Percentiles rank a stretch among this genome's conserved stretches.
phyloP scores from a whole-genome alignment of 2,113 vertebrate genomes.

The Ornithorhynchus anatinus region DNA sequence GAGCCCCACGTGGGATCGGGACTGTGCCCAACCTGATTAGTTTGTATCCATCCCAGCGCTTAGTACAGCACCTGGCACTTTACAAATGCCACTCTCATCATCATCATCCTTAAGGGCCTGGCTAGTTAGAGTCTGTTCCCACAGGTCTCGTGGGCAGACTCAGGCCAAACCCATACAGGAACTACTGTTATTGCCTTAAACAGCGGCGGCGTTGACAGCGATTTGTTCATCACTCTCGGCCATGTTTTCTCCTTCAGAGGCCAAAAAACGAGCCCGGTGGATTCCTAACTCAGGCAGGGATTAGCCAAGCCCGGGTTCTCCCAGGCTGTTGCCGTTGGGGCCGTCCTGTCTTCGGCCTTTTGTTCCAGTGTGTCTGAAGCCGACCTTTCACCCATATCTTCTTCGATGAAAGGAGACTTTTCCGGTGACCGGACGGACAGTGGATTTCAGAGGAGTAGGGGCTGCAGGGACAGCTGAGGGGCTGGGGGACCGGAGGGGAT shows the following conservation, averaged over 20 bases:
- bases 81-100: no score
- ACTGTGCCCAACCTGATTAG: no score
- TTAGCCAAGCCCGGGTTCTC: no score
- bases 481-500: not conserved
- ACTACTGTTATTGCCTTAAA: not conserved
- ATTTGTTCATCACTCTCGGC: constrained; percentile 25
- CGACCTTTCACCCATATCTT: constrained; percentile 59
- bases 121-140: no score
- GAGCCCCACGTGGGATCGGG: no score
- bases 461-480: not conserved
- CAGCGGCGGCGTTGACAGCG: constrained; percentile 26
- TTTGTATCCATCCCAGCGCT: no score
- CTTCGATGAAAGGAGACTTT: constrained; percentile 53
- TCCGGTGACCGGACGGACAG: not conserved
- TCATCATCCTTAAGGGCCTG: no score
- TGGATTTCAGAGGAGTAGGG: not conserved
- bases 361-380: constrained; percentile 36
- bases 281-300: constrained; percentile 53
- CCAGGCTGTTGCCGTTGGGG: no score
- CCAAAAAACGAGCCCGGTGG: not conserved
- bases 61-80: no score
- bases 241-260: constrained; percentile 7
- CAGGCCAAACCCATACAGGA: fast-evolving
- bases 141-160: no score
- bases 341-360: constrained; percentile 24